Conservation (phyloP, 2,113 vertebrate genomes). For the Perca fluviatilis region DNA sequence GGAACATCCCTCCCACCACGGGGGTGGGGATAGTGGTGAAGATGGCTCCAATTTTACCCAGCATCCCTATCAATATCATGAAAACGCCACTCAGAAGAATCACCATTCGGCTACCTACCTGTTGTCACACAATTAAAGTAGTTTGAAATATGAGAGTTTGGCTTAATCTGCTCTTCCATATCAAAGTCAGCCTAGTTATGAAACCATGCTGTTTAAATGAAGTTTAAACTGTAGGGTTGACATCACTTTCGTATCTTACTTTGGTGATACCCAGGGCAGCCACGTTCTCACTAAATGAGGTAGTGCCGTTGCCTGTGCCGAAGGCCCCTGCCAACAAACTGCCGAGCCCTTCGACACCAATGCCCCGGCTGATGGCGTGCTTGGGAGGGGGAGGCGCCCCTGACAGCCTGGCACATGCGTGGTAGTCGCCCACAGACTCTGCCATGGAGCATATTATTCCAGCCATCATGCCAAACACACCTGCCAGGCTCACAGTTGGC, state of each 20-base stretch:
- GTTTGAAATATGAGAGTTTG: neutral
- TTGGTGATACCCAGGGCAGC: constrained; percentile 94
- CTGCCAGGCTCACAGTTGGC: constrained; percentile 91
- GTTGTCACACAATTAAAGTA: constrained; percentile 21
- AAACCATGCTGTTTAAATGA: neutral
- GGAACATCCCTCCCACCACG: constrained; percentile 93
- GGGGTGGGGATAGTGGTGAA: constrained; percentile 93
- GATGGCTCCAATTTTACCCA: constrained; percentile 91
- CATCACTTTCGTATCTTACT: constrained; percentile 77
- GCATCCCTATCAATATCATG: constrained; percentile 91
- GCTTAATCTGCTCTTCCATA: neutral
- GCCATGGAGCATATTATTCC: constrained; percentile 95
- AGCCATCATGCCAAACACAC: constrained; percentile 91
- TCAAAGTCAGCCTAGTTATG: neutral
- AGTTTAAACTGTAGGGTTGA: neutral
- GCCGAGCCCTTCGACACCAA: constrained; percentile 92
- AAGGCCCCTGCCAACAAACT: constrained; percentile 92
- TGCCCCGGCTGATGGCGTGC: constrained; percentile 92
- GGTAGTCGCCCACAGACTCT: constrained; percentile 95
- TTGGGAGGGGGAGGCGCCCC: constrained; percentile 91
- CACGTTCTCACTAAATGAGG: constrained; percentile 94
- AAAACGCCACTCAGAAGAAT: constrained; percentile 87
- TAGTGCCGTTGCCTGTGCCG: constrained; percentile 94
- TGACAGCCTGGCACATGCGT: constrained; percentile 91
- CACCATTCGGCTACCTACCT: constrained; percentile 95